Conservation (phyloP, 2,888 invertebrate genomes). For the Xylota sylvarum region DNA sequence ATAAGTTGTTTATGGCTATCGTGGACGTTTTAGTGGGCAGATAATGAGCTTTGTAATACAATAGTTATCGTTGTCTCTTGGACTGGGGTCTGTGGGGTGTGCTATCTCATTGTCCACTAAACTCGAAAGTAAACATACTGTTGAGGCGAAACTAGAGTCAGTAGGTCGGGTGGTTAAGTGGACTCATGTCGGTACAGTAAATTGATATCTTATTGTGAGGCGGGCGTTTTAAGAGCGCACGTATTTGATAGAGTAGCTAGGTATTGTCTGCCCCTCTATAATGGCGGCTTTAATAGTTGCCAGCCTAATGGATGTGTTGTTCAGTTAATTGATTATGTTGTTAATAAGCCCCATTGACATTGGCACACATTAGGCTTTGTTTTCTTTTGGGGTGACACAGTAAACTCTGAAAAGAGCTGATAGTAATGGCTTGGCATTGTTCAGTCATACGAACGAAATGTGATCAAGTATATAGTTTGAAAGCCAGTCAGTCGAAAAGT, state of each 20-base stretch:
- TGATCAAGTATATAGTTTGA: background rate
- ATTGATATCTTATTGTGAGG: constrained; percentile 57
- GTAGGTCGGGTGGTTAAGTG: constrained; percentile 20
- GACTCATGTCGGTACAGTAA: constrained; percentile 42
- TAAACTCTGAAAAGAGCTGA: background rate
- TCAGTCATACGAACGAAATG: background rate
- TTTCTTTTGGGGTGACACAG: background rate
- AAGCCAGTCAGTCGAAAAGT: background rate
- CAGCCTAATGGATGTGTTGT: constrained; percentile 34
- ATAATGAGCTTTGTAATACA: constrained; percentile 51
- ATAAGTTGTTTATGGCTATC: constrained; percentile 57
- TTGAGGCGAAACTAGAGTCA: background rate
- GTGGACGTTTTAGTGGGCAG: constrained; percentile 50
- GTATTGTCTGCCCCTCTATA: background rate
- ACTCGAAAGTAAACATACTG: background rate
- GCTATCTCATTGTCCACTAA: constrained; percentile 6
- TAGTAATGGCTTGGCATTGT: background rate
- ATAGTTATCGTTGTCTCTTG: constrained; percentile 44
- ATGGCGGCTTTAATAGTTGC: background rate
- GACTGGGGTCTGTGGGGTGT: background rate
- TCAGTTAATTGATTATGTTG: constrained; percentile 29
- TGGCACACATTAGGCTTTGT: background rate
- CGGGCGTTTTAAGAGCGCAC: background rate
- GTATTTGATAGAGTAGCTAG: background rate
- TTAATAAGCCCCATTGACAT: constrained; percentile 16